These are phyloP conservation scores for Sitta carolinensis DNA, from an alignment of 2,797 vertebrate species.

Conservation along the genomic window DNA sequence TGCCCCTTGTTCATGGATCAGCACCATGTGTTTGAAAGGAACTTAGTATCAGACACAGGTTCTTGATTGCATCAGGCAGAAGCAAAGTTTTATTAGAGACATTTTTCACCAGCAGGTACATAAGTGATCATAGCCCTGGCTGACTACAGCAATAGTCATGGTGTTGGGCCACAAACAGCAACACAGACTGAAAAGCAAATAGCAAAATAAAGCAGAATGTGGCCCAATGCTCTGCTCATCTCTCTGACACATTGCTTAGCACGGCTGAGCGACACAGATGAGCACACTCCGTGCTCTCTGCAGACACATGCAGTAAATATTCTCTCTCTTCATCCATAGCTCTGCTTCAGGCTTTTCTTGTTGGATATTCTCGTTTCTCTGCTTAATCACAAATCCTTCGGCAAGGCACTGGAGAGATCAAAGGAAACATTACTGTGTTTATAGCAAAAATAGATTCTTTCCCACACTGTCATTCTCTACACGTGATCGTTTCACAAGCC, in stretches of 20 bases:
- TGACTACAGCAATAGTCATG: neutral
- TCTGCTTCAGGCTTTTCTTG: constrained; percentile 18
- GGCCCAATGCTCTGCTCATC: constrained; percentile 4
- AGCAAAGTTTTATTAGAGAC: constrained; percentile 67
- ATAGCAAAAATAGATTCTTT: neutral
- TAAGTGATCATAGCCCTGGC: neutral
- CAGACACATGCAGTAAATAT: neutral
- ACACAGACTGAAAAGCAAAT: constrained; percentile 17
- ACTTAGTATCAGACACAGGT: neutral
- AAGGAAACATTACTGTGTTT: neutral
- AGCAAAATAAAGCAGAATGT: constrained; percentile 29
- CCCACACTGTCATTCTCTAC: neutral
- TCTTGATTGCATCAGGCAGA: constrained; percentile 62
- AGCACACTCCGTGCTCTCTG: neutral
- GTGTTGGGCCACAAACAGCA: neutral
- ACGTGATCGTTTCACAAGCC: neutral
- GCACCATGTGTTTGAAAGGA: neutral
- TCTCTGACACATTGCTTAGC: constrained; percentile 19
- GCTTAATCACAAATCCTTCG: constrained; percentile 65
- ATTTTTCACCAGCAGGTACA: neutral
- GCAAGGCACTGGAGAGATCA: constrained; percentile 53
- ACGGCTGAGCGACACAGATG: neutral
- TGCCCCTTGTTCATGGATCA: neutral
- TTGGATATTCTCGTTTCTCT: neutral
- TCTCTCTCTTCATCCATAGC: neutral